A percentile compares a stretch with the other conserved stretches of the same genome.
These are phyloP conservation scores for Felis chaus DNA, from an alignment of 2,113 vertebrate genomes.

Conservation along the genomic window DNA sequence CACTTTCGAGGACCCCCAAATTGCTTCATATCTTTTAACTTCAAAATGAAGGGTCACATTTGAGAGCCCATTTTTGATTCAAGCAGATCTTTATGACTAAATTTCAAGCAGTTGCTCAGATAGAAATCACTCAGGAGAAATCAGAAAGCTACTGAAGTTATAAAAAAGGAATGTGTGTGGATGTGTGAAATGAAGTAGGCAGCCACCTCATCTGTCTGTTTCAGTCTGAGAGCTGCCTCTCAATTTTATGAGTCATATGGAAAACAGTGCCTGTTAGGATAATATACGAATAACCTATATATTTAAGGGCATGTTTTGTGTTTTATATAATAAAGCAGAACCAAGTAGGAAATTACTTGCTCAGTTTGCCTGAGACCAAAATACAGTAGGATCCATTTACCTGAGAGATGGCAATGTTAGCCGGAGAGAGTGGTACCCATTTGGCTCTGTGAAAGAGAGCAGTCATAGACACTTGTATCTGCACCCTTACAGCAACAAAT, in stretches of 20 bases:
- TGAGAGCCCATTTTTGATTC: background rate
- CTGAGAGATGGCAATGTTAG: background rate
- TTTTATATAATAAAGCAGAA: conserved; percentile 40
- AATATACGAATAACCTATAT: background rate
- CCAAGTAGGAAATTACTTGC: conserved; percentile 34
- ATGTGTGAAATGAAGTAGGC: conserved; percentile 10
- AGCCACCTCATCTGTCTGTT: background rate
- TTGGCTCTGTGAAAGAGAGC: background rate
- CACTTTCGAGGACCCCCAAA: background rate
- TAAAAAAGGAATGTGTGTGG: background rate
- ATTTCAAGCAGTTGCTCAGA: background rate
- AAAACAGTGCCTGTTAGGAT: background rate
- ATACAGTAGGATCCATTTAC: background rate
- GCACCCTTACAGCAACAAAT: background rate
- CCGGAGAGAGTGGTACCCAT: background rate
- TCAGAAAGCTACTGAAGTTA: background rate
- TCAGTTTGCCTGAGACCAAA: conserved; percentile 1
- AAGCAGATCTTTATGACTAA: background rate
- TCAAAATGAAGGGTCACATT: conserved; percentile 28
- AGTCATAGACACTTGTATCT: background rate
- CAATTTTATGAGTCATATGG: background rate
- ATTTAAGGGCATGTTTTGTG: conserved; percentile 25
- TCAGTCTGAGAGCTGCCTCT: background rate
- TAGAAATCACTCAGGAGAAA: conserved; percentile 45
- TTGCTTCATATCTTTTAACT: background rate